Evolutionary conservation across 2,113 vertebrate species (phyloP).

Genomic region (Empidonax alnorum): DNA sequence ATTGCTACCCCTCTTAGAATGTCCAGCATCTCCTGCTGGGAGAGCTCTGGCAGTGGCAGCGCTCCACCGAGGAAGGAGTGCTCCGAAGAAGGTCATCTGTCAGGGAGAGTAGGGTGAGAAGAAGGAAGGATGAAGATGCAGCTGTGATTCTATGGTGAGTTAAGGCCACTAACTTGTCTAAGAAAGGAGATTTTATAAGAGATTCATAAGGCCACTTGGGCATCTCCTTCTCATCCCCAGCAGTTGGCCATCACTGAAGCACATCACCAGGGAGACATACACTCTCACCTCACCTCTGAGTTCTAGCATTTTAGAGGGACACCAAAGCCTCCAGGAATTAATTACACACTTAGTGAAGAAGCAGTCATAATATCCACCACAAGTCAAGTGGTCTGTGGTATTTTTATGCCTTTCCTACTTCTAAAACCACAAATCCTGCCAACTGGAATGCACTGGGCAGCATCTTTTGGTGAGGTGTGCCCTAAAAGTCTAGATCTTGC

Average conservation of each 20-base stretch:
- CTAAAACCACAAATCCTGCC: background rate
- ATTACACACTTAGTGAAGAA: background rate
- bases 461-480: background rate
- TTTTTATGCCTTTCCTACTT: constrained; percentile 15
- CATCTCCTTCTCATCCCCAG: constrained; percentile 80
- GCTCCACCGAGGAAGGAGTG: rapidly evolving
- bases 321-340: background rate
- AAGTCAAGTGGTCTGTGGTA: background rate
- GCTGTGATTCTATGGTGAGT: background rate
- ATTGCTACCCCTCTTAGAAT: background rate
- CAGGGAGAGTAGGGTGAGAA: background rate
- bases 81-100: background rate
- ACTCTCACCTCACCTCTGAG: constrained; percentile 84
- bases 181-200: background rate
- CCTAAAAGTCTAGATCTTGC: background rate
- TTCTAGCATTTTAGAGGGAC: constrained; percentile 74
- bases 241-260: constrained; percentile 80
- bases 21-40: background rate
- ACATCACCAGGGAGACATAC: constrained; percentile 81
- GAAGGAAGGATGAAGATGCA: background rate
- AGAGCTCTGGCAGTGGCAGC: background rate
- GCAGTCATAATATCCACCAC: background rate
- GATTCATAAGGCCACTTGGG: constrained; percentile 76
- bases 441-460: background rate
- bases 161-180: background rate